Base-by-base conservation (phyloP, 2,113 vertebrate genomes). In the Colinus virginianus region DNA sequence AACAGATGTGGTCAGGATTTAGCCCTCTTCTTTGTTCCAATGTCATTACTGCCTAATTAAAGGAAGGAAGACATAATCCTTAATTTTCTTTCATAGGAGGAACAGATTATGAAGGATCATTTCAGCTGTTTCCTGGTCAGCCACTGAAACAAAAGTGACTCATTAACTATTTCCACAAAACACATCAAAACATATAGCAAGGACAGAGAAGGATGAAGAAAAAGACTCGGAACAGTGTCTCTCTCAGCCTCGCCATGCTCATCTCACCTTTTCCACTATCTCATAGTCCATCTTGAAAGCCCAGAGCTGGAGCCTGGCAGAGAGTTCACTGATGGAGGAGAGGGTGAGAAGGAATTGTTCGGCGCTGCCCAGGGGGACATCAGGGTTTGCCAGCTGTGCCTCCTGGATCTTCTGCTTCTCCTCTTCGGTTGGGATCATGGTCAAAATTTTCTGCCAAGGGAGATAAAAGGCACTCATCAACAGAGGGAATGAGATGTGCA, bases 281-380 rank as follows among this genome's bases (percentile, higher is more conserved):
- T 99, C 99, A 2, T 99, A 99, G 97, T 99, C 99, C 99, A 99
- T 98, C 97, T 99, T 99, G 97, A 99, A 99, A 30, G 99, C 99
- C 99, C 99, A 99, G 95, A 99, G 98, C 96, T 99, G 99, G 93
- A 99, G 98, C 68, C 99, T 98, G 55, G 99, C 99, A 0, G 99
- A 99, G 75, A 99, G 98, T 91, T 99, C 99, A 0, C 97, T 99
- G 98, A 99, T 98, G 95, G 99, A 99, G 86, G 99, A 99, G 21
- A 99, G 98, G 0, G 97, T 99, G 92, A 99, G 99, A 15, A 99
- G 99, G 94, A 99, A 99, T 94, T 99, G 99, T 91, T 99, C 99
- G 0, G 99, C 99, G 0, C 98, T 99, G 90, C 99, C 99, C 98
- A 99, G 93, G 4, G 99, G 99, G 17, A 98, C 96, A 3, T 99